Evolutionary conservation across 2,888 invertebrate genomes (phyloP).

Genomic region (Tanytarsus gracilentus): DNA sequence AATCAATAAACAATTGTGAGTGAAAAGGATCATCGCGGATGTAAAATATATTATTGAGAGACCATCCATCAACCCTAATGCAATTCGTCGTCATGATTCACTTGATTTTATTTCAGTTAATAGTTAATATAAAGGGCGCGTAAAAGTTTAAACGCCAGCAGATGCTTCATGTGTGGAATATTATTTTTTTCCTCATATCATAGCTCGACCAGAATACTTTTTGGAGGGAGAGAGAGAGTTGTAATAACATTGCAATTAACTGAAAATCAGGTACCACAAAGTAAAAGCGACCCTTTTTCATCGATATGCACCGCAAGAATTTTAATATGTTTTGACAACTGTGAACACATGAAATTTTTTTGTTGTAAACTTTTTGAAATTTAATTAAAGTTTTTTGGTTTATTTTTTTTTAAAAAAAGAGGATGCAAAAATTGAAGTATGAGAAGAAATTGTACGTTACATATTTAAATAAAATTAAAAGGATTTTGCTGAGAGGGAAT

Average conservation of each 20-base stretch:
- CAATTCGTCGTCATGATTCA: slow-evolving; percentile 6
- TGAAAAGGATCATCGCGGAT: neutral
- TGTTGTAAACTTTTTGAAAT: neutral
- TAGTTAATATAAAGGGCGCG: slow-evolving; percentile 15
- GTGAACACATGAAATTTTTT: slow-evolving; percentile 4
- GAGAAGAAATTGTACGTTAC: no score
- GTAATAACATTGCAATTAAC: slow-evolving; percentile 21
- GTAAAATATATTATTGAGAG: neutral
- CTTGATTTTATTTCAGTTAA: slow-evolving; percentile 13
- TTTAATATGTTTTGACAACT: slow-evolving; percentile 26
- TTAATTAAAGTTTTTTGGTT: neutral
- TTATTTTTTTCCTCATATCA: no score
- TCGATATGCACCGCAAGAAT: no score
- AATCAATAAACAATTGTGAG: neutral
- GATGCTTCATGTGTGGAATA: slow-evolving; percentile 8
- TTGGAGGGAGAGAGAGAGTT: no score
- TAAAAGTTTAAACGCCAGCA: slow-evolving; percentile 22
- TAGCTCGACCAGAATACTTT: neutral
- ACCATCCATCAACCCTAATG: slow-evolving; percentile 16
- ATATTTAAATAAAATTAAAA: no score
- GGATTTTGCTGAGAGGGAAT: no score
- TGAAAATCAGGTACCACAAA: slow-evolving; percentile 25
- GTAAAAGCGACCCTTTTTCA: neutral
- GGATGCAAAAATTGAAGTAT: no score
- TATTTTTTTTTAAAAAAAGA: neutral